Base-by-base conservation (phyloP, 2,113 vertebrate species). In the Dolichotis patagonum region DNA sequence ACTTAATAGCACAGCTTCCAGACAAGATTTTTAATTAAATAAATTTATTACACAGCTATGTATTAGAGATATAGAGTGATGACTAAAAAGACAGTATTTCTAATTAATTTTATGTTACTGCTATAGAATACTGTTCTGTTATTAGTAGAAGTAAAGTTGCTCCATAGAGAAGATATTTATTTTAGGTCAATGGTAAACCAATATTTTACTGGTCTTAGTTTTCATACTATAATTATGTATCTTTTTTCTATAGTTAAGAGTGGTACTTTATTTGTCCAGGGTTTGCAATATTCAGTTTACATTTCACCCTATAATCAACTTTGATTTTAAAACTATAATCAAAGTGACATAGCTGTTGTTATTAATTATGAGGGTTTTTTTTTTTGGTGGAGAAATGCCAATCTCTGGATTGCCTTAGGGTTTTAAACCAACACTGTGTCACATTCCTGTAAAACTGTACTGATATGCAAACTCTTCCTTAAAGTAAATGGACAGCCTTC, bases 21-120 rank as follows among this genome's bases (percentile, higher is more conserved):
- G 43, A 65, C 46, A 92, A 52, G 94, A 49, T 22, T 91, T 96
- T 95, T 56, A 93, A 58, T 81, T 91, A 38, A 69, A 90, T 13
- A 28, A 22, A 80, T 80, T 83, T 93, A 80, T 75, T 54, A 16
- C 35, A 87, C 75, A 96, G 62, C 56, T 20, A 63, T 90, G 10
- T 58, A 62, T 62, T 84, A 19, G 17, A 63, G 20, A 67, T 60
- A 73, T 88, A 89, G 62, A 88, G 88, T 82, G 80, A 82, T 71
- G 41, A 87, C 49, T 67, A 26, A 94, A 60, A 54, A 14, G 38
- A 13, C 22, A 38, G 13, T 46, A 77, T 46, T 13, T 16, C 24
- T 46, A 77, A 28, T 77, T 24, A 46, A 46, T 3, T 77, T 77
- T 77, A 28, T 46, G 24, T 28, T 28, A 16, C 13, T 77, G 73